Base-by-base conservation (phyloP, 1,140 invertebrate genomes). In the Drosophila asahinai region DNA sequence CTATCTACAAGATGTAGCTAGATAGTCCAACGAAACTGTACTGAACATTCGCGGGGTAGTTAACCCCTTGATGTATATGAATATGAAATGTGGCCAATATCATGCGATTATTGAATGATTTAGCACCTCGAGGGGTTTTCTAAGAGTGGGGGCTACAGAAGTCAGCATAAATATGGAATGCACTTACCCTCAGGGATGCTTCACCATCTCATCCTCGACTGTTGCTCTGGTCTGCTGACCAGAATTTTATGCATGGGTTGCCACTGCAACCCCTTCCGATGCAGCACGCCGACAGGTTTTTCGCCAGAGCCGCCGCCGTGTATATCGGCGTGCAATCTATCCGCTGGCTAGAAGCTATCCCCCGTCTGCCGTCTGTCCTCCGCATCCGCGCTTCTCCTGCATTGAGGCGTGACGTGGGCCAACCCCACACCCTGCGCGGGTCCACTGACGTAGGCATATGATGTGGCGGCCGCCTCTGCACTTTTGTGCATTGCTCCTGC, bases 281-380 rank as follows among this genome's bases (percentile, higher is more conserved):
- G 70, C 51, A 48, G 42, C 36, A 25, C 30, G 58, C 54, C 33
- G 58, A 57, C 73, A 78, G 58, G 58, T 77, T 58, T 77, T 58
- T 64, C 36, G 49, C 38, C 25, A 33, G 36, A 14, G 36, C 15
- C 33, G 42, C 54, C 43, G 42, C 54, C 43, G 30, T 25, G 43
- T 72, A 74, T 84, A 84, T 77, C 67, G 71, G 81, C 63, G 74
- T 79, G 86, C 86, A 90, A 89, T 90, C 86, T 89, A 36, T 38
- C 54, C 33, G 51, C 27, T 30, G 12, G 27, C 27, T 52, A 17
- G 49, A 30, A 17, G 66, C 68, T 55, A 17, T 17, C n/a, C 42
- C 22, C 14, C 30, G 6, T 27, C 58, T 33, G 11, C n/a, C 17
- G 11, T n/a, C 19, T 14, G 3, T 27, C 49, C 14, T 17, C 12